Evolutionary conservation across 2,888 invertebrate genomes (phyloP), one percentile per base, ranked within the genome.

Genomic region (Lasioglossum calceatum): DNA sequence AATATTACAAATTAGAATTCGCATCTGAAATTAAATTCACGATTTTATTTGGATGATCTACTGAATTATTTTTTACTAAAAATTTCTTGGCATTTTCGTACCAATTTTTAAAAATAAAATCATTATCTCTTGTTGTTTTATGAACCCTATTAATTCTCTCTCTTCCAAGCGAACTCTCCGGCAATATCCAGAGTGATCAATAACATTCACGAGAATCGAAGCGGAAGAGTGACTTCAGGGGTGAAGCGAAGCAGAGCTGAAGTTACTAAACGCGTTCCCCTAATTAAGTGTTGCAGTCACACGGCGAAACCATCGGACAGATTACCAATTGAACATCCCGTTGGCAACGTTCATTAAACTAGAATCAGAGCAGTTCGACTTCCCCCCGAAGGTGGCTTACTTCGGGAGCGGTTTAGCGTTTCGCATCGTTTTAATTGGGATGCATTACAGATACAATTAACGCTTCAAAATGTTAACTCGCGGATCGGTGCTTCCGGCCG

Each of bases 401-500:
- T 7, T 64, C 32, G 61, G 61, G 32, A 27, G 61, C 27, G 32
- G 64, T 64, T 32, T 27, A 64, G 64, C 64, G 64, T 64, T 64
- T 64, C 64, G 64, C 27, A 32, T 64, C 32, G 27, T 64, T 64
- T 64, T 32, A 70, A 70, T 36, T 23, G 67, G 32, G 23, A 19
- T 8, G 44, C 16, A 19, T 23, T 64, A 64, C 44, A 27, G 10
- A 32, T 77, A 47, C 44, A 73, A 79, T 73, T 74, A 73, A 64
- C 64, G 44, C 79, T 36, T 47, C 0, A n/a, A 36, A 79, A 61
- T 79, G 47, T 12, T 64, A 64, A 74, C 74, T 64, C 32, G 42
- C n/a, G 74, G 74, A 36, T 67, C 47, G 23, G 47, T 4, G 42
- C n/a, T 71, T 71, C 71, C 71, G 71, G 71, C 39, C 12, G 71